phyloP scores from a whole-genome alignment of 2,888 invertebrate species.

The Zygogramma bicolorata region DNA sequence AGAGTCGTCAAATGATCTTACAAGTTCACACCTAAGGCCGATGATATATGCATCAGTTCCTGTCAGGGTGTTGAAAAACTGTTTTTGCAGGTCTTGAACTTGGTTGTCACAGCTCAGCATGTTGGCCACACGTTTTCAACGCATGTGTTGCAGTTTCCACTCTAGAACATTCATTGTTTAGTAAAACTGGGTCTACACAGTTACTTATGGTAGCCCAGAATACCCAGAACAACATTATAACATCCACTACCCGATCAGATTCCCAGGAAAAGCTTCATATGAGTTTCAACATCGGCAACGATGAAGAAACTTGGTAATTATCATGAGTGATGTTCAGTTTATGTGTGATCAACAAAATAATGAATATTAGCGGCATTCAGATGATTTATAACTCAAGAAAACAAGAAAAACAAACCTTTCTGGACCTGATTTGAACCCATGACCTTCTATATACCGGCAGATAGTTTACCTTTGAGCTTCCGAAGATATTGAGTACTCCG shows the following conservation, averaged over 20 bases:
- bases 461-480: no score
- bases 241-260: slow-evolving; percentile 68
- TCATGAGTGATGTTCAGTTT: not conserved
- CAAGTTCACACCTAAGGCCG: no score
- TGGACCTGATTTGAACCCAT: no score
- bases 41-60: no score
- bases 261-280: slow-evolving; percentile 73
- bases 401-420: no score
- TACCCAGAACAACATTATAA: slow-evolving; percentile 73
- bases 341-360: no score
- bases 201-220: slow-evolving; percentile 76
- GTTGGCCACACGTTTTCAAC: slow-evolving; percentile 96
- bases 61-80: no score
- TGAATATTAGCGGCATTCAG: no score
- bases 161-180: slow-evolving; percentile 91
- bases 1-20: no score
- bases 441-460: no score
- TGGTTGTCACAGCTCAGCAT: slow-evolving; percentile 92
- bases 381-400: no score
- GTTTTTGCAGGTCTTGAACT: slow-evolving; percentile 80
- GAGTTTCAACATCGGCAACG: slow-evolving; percentile 73
- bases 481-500: no score
- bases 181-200: slow-evolving; percentile 80
- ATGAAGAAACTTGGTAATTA: slow-evolving; percentile 83
- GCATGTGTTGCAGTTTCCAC: slow-evolving; percentile 94